phyloP scores from a whole-genome alignment of 2,888 invertebrate species.

The Pristionchus entomophagus region DNA sequence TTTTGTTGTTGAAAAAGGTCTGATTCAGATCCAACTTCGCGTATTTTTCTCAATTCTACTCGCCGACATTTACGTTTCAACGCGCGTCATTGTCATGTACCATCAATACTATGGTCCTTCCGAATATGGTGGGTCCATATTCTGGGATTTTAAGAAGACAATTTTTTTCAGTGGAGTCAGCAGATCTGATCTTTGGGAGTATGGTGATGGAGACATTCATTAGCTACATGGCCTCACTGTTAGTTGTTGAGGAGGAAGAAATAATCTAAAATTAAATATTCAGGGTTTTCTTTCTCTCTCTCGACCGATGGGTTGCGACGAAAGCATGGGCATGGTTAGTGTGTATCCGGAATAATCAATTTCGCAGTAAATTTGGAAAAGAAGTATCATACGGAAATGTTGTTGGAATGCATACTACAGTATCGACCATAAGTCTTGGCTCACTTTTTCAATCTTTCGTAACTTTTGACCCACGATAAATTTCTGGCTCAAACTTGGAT shows the following conservation, averaged over 20 bases:
- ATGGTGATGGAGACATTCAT: background rate
- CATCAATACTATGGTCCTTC: background rate
- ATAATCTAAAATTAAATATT: background rate
- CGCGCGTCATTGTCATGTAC: background rate
- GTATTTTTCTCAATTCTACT: background rate
- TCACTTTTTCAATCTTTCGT: too few species aligned
- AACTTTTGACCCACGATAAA: too few species aligned
- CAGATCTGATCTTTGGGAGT: background rate
- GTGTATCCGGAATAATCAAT: too few species aligned
- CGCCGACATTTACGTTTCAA: background rate
- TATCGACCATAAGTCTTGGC: too few species aligned
- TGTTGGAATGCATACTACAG: too few species aligned
- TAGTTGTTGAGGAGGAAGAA: background rate
- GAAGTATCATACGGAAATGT: too few species aligned
- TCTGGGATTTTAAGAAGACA: background rate
- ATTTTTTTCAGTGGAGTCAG: background rate
- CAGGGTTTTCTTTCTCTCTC: background rate
- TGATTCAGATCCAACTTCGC: background rate
- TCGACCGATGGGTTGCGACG: background rate
- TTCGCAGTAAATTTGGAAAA: too few species aligned
- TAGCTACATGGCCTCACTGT: background rate
- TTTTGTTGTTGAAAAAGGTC: too few species aligned
- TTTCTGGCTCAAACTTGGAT: too few species aligned
- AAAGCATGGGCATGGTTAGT: constrained; percentile 1
- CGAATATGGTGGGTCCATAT: background rate